Percentiles rank a stretch among this genome's conserved stretches.
Evolutionary conservation across 1,140 invertebrate genomes (phyloP).

Genomic region (Lasioglossum baleicum): DNA sequence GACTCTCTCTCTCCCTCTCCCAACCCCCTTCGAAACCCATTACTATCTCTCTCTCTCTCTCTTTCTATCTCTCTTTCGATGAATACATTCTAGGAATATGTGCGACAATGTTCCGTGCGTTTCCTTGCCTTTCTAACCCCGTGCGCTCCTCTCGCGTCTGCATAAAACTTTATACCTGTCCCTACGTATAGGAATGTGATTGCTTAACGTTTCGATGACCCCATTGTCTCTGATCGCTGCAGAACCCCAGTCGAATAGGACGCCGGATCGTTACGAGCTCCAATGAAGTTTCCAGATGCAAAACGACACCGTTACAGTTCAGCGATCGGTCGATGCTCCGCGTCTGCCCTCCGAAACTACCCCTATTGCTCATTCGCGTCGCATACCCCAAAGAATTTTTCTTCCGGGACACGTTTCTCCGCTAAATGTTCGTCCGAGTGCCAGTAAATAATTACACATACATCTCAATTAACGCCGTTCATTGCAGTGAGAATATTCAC

Average conservation of each 20-base stretch:
- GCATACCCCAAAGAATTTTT: no score
- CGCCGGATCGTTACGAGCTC: neutral
- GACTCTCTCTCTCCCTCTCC: neutral
- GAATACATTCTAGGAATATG: slow-evolving; percentile 11
- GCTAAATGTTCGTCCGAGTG: no score
- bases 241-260: neutral
- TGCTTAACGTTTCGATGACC: slow-evolving; percentile 31
- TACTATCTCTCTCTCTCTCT: neutral
- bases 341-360: neutral
- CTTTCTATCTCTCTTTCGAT: neutral
- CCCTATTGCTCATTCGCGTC: no score
- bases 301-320: neutral
- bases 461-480: no score
- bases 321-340: neutral
- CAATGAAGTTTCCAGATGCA: neutral
- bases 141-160: slow-evolving; percentile 38
- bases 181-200: slow-evolving; percentile 24
- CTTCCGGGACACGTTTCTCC: no score
- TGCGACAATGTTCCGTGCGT: slow-evolving; percentile 25
- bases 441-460: no score
- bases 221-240: neutral
- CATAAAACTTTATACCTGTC: slow-evolving; percentile 51
- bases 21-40: no score
- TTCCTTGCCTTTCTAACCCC: slow-evolving; percentile 67
- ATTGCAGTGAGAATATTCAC: no score